A percentile compares a stretch with the other conserved stretches of the same genome.
Evolutionary conservation across 2,113 vertebrate genomes (phyloP).

Genomic region (Tinamus guttatus): DNA sequence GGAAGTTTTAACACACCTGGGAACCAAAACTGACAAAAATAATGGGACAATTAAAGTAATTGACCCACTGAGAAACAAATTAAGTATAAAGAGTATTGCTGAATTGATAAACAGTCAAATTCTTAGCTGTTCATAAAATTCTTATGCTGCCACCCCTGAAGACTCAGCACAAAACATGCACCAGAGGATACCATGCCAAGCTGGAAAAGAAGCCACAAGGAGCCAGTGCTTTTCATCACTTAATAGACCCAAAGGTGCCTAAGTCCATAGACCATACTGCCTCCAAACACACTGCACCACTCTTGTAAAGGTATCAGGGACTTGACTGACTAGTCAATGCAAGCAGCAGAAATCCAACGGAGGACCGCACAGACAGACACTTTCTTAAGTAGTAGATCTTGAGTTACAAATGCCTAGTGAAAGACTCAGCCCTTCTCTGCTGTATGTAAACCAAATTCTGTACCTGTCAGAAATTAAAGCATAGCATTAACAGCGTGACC

Average conservation of each 20-base stretch:
- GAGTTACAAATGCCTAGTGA: background rate
- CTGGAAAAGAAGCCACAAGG: background rate
- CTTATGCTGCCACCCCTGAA: background rate
- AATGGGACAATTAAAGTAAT: background rate
- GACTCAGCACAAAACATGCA: background rate
- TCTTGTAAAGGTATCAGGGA: background rate
- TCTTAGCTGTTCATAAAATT: background rate
- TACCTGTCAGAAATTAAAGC: background rate
- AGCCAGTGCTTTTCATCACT: background rate
- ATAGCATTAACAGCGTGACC: background rate
- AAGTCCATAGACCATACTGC: background rate
- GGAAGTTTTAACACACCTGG: background rate
- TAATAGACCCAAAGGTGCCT: background rate
- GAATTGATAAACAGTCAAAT: background rate
- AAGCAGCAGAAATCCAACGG: background rate
- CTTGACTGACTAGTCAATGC: background rate
- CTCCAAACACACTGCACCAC: background rate
- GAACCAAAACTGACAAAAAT: slow-evolving; percentile 9
- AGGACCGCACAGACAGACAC: background rate
- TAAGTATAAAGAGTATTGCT: background rate
- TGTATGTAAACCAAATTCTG: background rate
- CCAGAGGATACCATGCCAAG: background rate
- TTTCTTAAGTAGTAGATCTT: background rate
- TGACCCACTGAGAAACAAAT: background rate
- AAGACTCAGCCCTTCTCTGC: background rate